Evolutionary conservation across 2,888 invertebrate species (phyloP).

Genomic region (Meteorus colon): DNA sequence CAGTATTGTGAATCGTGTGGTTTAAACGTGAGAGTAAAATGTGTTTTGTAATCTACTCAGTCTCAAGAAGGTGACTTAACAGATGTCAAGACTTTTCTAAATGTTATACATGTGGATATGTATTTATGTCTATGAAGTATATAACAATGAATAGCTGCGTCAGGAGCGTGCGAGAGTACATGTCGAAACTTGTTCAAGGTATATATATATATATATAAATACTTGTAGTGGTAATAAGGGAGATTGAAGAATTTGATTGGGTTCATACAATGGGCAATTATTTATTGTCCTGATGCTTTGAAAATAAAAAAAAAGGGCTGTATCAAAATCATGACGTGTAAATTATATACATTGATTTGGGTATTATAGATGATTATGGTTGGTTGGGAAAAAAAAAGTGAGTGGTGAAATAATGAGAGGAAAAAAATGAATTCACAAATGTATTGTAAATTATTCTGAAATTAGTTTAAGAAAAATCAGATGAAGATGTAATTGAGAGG

Average conservation of each 20-base stretch:
- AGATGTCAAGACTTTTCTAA: slow-evolving; percentile 1
- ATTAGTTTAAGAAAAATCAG: not conserved
- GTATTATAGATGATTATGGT: too few species aligned
- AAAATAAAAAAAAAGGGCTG: not conserved
- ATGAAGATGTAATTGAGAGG: not conserved
- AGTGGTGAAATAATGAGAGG: too few species aligned
- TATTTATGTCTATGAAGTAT: not conserved
- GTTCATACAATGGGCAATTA: not conserved
- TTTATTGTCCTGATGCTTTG: too few species aligned
- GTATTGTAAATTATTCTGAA: not conserved
- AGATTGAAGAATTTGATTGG: not conserved
- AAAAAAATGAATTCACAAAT: too few species aligned
- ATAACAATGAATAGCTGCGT: slow-evolving; percentile 3
- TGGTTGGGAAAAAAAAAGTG: not conserved
- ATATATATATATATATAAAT: slow-evolving; percentile 3
- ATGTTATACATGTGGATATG: slow-evolving; percentile 4
- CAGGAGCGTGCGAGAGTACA: not conserved
- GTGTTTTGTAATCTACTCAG: slow-evolving; percentile 2
- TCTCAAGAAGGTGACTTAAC: slow-evolving; percentile 7
- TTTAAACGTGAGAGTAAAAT: slow-evolving; percentile 6
- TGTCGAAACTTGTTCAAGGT: not conserved
- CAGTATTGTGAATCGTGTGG: not conserved
- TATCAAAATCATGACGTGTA: too few species aligned
- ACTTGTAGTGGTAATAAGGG: not conserved
- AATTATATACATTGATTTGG: too few species aligned